Percentiles rank a stretch among this genome's conserved stretches.
Conservation (phyloP, 2,888 invertebrate genomes). For the Drosophila stalkeri region DNA sequence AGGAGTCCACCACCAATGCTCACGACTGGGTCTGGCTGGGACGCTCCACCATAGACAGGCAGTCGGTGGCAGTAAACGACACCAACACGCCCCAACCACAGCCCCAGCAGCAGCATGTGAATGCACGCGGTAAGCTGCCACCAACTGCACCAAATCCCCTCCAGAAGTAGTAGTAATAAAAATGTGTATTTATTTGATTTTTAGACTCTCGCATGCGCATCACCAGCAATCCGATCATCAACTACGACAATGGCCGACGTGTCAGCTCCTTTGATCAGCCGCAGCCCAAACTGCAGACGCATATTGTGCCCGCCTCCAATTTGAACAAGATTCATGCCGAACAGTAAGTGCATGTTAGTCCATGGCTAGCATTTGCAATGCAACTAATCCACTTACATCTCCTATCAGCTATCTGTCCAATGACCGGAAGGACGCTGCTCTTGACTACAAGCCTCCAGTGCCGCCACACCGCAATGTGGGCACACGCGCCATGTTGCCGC, state of each 20-base stretch:
- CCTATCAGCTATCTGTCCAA: constrained; percentile 85
- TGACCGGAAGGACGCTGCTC: constrained; percentile 86
- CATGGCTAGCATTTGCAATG: not conserved
- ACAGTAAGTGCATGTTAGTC: constrained; percentile 71
- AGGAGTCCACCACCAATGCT: constrained; percentile 94
- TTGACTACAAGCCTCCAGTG: constrained; percentile 94
- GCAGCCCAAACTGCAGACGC: constrained; percentile 71
- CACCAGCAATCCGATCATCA: constrained; percentile 91
- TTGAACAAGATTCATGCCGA: constrained; percentile 79
- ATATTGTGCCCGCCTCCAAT: constrained; percentile 72
- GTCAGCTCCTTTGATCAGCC: constrained; percentile 89
- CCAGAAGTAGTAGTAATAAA: not conserved
- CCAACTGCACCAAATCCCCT: not conserved
- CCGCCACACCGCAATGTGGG: constrained; percentile 93
- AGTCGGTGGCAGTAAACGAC: constrained; percentile 75
- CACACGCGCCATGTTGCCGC: constrained; percentile 80
- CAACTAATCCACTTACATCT: constrained; percentile 71
- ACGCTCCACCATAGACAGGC: constrained; percentile 89
- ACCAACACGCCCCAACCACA: constrained; percentile 3
- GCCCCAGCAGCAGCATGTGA: constrained; percentile 47
- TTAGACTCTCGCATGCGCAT: constrained; percentile 88
- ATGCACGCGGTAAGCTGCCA: constrained; percentile 61
- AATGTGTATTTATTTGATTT: not conserved
- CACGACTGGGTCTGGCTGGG: constrained; percentile 99
- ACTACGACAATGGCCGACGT: constrained; percentile 86